These are phyloP conservation scores for Oceanodroma tethys DNA, from an alignment of 2,113 vertebrate species.

Conservation along the genomic window DNA sequence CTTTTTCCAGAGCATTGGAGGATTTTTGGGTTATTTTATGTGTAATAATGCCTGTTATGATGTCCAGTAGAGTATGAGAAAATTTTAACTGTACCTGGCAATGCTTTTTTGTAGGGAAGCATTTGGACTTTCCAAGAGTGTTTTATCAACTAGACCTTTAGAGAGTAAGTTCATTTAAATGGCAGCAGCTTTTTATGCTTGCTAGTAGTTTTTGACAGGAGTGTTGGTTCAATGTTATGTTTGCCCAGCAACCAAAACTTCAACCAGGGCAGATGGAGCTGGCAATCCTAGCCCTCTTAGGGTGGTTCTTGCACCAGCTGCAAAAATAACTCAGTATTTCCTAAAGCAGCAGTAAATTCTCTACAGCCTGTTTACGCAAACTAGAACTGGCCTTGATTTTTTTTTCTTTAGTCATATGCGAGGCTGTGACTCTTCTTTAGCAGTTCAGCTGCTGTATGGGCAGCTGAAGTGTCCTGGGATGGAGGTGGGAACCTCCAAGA, in stretches of 20 bases:
- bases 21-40: background rate
- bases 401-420: background rate
- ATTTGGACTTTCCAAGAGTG: background rate
- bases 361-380: background rate
- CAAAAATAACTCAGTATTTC: background rate
- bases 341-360: background rate
- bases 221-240: rapidly evolving
- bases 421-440: background rate
- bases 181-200: background rate
- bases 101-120: background rate
- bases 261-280: background rate
- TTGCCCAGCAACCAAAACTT: background rate
- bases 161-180: background rate
- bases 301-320: background rate
- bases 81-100: background rate
- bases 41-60: background rate
- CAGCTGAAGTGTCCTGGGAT: background rate
- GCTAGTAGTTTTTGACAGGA: background rate
- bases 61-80: background rate
- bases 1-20: background rate
- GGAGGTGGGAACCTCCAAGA: background rate
- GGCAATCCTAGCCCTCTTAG: background rate
- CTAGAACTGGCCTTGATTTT: background rate
- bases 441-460: background rate
- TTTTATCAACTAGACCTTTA: background rate